Base-by-base conservation (phyloP, 2,888 invertebrate species). In the Aplocera efformata region DNA sequence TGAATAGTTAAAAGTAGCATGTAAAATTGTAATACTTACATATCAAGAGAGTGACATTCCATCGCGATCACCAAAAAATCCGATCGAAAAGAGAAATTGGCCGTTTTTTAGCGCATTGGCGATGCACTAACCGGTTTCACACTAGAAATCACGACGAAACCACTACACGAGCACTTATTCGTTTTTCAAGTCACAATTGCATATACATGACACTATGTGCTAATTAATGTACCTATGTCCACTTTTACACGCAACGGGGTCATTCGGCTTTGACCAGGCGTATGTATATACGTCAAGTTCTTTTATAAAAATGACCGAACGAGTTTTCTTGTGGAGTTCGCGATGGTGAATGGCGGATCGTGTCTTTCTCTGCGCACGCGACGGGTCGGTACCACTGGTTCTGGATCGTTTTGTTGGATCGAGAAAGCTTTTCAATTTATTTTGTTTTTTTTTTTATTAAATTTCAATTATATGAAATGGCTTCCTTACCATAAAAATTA, bases 301-400 rank as follows among this genome's bases (percentile, higher is more conserved):
- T 33, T 48, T 48, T 45, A 50, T 48, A 52, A 37, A 35, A 44
- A 50, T 60, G 45, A 34, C 34, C 28, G 20, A 52, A 67, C 71
- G 67, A 59, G 69, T 61, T 62, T 60, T 56, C 64, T 36, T 56
- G 50, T 41, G 48, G 69, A 63, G 60, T 61, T 67, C 63, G 64
- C 63, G 53, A 59, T 58, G 61, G 74, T 66, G 77, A 77, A 75
- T 74, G 75, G 50, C 55, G 60, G 48, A 55, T 55, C 47, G 51
- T 52, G 48, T 56, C 40, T 54, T 59, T 56, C 56, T 48, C 46
- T 58, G 64, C 69, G 55, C 55, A 44, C 44, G 53, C 52, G 52
- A 32, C 42, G 34, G n/a, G 26, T 27, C 30, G 28, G 29, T 39
- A 55, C 55, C 40, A 44, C 22, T 39, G 56, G 38, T 72, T 72